Conservation (phyloP, 2,797 vertebrate genomes). For the Sebastiscus tertius region DNA sequence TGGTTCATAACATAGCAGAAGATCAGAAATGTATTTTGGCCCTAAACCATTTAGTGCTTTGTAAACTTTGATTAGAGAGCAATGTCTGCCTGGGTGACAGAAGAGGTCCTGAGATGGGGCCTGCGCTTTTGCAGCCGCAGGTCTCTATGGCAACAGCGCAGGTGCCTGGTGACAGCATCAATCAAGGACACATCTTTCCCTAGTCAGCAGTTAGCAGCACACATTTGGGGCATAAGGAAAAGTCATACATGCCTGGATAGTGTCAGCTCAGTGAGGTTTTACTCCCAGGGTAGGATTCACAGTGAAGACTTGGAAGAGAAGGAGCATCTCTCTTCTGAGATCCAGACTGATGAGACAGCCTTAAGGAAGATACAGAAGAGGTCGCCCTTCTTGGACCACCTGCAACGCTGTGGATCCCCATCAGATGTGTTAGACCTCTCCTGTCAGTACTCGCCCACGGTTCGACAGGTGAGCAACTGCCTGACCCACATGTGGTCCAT, state of each 20-base stretch:
- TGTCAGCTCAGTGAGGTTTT: slow-evolving; percentile 44
- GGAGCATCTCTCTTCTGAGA: background rate
- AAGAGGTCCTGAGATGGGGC: slow-evolving; percentile 55
- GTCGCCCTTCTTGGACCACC: slow-evolving; percentile 48
- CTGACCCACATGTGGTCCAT: slow-evolving; percentile 84
- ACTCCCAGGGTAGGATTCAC: slow-evolving; percentile 24
- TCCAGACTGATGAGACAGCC: background rate
- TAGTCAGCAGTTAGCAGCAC: background rate
- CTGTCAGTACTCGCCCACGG: slow-evolving; percentile 29
- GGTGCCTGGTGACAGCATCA: background rate
- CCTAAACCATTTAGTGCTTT: no score
- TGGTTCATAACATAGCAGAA: no score
- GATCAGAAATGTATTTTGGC: no score
- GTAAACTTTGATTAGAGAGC: background rate
- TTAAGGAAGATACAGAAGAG: background rate
- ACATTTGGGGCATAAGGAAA: background rate
- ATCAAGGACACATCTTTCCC: background rate
- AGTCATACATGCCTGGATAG: background rate
- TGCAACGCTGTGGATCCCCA: slow-evolving; percentile 80
- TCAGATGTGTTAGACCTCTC: slow-evolving; percentile 87
- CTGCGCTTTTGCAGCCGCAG: slow-evolving; percentile 47
- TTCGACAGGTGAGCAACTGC: slow-evolving; percentile 72
- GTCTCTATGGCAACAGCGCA: slow-evolving; percentile 28
- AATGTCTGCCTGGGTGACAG: slow-evolving; percentile 63
- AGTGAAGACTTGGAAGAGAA: background rate